Evolutionary conservation across 1,140 invertebrate species (phyloP), one percentile per base, ranked within the genome.

Genomic region (Brachionus sp.): DNA sequence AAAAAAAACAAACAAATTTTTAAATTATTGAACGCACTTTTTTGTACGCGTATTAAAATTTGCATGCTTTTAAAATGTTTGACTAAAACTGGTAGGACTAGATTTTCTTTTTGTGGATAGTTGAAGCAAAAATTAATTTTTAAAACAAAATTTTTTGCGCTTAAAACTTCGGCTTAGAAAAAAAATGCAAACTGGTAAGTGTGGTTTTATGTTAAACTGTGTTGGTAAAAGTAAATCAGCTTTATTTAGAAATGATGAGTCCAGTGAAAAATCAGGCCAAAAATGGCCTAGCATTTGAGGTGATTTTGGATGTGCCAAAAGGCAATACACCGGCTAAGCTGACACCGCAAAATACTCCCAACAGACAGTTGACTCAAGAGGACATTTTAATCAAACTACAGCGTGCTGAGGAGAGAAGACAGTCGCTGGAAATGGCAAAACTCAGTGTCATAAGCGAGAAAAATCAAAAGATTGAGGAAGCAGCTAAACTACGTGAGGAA

Each of bases 401-500:
- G 57, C 19, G 33, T 12, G 77, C 77, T 16, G 77, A 80, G 29
- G 77, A 80, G 50, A 57, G 77, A 37, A 23, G 77, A n/a, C 77
- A 80, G 35, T 80, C 77, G 23, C 33, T 80, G 3, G 77, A 80
- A 66, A 80, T 66, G 35, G 62, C 62, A 16, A 80, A 80, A 25
- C 50, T 80, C 0, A 80, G 57, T 25, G 12, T 42, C 7, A 57
- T 80, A 12, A 62, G 57, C 19, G 77, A 80, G 29, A 57, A 80
- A 23, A 80, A 42, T 23, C 77, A 80, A 80, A 57, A 62, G 42
- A 80, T 80, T 42, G 77, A 80, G 16, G 77, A 80, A 44, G 77
- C 77, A 1, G 77, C 77, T 13, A 80, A 80, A 44, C 9, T 44
- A n/a, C 77, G 77, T 33, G 77, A 80, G 13, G 77, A 80, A 66